Percentiles rank a stretch among this genome's conserved stretches.
phyloP scores from a whole-genome alignment of 1,140 invertebrate genomes.

The Phthorimaea operculella region DNA sequence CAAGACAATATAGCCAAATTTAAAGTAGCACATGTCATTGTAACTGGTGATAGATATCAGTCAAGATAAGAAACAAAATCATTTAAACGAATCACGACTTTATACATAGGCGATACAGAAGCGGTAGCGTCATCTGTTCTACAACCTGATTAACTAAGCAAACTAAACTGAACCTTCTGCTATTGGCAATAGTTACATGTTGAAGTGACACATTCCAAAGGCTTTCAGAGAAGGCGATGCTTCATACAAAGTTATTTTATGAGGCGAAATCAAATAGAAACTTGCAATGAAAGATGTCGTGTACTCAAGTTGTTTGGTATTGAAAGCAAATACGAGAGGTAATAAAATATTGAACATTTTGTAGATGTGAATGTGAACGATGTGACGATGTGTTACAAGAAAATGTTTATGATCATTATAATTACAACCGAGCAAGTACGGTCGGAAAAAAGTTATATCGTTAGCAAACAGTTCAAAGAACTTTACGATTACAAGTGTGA shows the following conservation, averaged over 20 bases:
- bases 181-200: neutral
- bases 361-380: conserved; percentile 40
- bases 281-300: conserved; percentile 64
- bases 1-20: neutral
- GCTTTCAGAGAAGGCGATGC: neutral
- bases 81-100: conserved; percentile 21
- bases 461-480: too few species aligned
- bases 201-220: neutral
- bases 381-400: conserved; percentile 23
- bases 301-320: conserved; percentile 53
- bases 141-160: neutral
- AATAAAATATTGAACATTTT: conserved; percentile 62
- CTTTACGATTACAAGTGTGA: too few species aligned
- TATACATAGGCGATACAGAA: conserved; percentile 18
- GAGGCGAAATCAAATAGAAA: conserved; percentile 66
- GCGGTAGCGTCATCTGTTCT: neutral
- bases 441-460: too few species aligned
- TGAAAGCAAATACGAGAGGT: conserved; percentile 52
- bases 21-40: conserved; percentile 1
- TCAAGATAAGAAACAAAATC: conserved; percentile 24
- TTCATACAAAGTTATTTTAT: conserved; percentile 44
- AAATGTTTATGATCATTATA: too few species aligned
- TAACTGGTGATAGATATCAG: conserved; percentile 28
- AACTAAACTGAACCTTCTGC: neutral
- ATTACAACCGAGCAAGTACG: too few species aligned